Percentiles rank a stretch among this genome's conserved stretches.
phyloP scores from a whole-genome alignment of 2,113 vertebrate species.

The Ardeotis arabs region DNA sequence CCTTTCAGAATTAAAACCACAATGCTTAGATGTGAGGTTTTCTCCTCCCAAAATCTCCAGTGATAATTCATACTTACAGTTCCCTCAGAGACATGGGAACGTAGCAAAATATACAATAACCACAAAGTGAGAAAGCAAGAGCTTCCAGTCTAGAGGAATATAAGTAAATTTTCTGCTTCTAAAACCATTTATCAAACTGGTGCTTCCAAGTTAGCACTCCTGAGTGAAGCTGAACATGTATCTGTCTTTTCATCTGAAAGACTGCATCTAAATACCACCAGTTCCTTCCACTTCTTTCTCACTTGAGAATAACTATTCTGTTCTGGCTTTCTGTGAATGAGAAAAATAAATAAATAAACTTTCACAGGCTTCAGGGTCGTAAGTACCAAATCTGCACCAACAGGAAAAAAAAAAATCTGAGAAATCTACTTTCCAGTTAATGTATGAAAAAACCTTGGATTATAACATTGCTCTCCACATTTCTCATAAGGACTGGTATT shows the following conservation, averaged over 20 bases:
- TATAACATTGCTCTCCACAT: neutral
- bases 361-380: neutral
- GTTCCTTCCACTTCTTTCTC: neutral
- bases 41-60: neutral
- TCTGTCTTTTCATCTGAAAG: neutral
- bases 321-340: neutral
- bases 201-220: neutral
- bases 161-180: neutral
- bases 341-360: neutral
- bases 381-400: neutral
- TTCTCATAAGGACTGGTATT: neutral
- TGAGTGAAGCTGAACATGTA: neutral
- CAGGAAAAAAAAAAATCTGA: neutral
- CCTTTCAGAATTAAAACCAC: neutral
- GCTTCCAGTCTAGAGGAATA: neutral
- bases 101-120: neutral
- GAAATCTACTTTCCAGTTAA: neutral
- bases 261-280: neutral
- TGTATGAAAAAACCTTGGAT: neutral
- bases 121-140: neutral
- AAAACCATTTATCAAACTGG: neutral
- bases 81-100: neutral
- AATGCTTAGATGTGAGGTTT: neutral
- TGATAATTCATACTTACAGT: neutral
- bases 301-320: neutral